phyloP scores from a whole-genome alignment of 2,888 invertebrate species.

The Scaptomyza reducta region DNA sequence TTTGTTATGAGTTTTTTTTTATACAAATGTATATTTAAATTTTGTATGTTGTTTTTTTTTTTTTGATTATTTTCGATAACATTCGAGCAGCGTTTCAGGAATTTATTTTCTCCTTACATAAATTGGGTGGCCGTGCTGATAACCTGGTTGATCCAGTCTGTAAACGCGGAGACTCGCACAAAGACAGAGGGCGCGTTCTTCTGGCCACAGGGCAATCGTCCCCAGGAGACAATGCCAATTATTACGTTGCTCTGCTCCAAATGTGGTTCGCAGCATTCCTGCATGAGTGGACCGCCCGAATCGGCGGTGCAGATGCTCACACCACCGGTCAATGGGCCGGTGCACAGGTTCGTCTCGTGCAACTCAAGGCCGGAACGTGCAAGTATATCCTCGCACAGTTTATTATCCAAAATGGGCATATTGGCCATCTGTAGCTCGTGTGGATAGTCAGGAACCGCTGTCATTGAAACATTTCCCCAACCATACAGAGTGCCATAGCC shows the following conservation, averaged over 20 bases:
- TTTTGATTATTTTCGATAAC: constrained; percentile 17
- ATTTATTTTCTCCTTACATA: constrained; percentile 52
- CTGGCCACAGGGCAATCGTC: constrained; percentile 84
- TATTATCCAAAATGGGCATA: constrained; percentile 80
- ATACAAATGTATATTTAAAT: too few relatives aligned
- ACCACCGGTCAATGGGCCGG: constrained; percentile 82
- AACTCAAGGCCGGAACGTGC: constrained; percentile 74
- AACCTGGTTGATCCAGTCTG: constrained; percentile 83
- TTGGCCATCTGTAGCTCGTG: constrained; percentile 78
- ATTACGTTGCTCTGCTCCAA: constrained; percentile 68
- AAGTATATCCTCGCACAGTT: constrained; percentile 78
- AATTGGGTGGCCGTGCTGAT: constrained; percentile 71
- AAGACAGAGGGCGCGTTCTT: constrained; percentile 85
- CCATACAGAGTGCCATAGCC: constrained; percentile 82
- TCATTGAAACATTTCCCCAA: constrained; percentile 83
- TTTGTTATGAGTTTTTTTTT: constrained; percentile 41
- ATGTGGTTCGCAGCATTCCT: constrained; percentile 71
- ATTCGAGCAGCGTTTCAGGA: constrained; percentile 60
- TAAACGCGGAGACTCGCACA: constrained; percentile 85
- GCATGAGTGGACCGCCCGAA: constrained; percentile 83
- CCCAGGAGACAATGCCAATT: constrained; percentile 86
- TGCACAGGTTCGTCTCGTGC: constrained; percentile 83
- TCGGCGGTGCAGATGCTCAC: constrained; percentile 83
- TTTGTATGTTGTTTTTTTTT: constrained; percentile 12
- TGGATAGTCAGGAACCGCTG: constrained; percentile 79